Evolutionary conservation across 2,113 vertebrate species (phyloP).

Genomic region (Hyperoodon ampullatus): DNA sequence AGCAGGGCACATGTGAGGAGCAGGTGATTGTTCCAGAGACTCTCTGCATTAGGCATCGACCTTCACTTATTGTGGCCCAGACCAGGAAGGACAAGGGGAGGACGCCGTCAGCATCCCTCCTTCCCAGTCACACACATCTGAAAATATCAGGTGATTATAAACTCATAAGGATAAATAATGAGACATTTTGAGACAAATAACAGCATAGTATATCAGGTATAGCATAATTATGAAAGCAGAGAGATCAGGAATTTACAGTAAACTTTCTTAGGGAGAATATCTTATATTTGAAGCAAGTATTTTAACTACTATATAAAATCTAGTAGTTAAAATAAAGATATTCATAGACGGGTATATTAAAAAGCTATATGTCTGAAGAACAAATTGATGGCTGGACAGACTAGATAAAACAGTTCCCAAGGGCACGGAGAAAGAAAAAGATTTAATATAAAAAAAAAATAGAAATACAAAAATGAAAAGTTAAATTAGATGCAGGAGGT

Average conservation of each 20-base stretch:
- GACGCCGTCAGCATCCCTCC: no score
- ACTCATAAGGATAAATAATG: not conserved
- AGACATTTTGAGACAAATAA: not conserved
- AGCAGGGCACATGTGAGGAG: not conserved
- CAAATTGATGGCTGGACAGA: not conserved
- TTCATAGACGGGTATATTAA: no score
- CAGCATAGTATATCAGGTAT: not conserved
- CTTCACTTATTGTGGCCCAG: fast-evolving
- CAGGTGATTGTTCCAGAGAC: not conserved
- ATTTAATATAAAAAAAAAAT: not conserved
- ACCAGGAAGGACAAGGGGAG: fast-evolving
- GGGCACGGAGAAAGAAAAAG: not conserved
- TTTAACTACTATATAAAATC: not conserved
- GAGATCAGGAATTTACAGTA: not conserved
- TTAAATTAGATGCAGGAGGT: not conserved
- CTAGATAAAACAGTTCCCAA: not conserved
- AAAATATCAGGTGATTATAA: not conserved
- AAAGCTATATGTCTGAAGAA: not conserved
- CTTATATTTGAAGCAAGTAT: not conserved
- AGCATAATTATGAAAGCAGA: not conserved
- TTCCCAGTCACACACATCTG: no score
- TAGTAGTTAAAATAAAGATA: not conserved
- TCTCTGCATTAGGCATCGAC: no score
- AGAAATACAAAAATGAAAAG: not conserved
- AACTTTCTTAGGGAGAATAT: not conserved